Evolutionary conservation across 92 coral and sea anemone genomes (phyloP).

Genomic region (Palythoa caribaeorum): DNA sequence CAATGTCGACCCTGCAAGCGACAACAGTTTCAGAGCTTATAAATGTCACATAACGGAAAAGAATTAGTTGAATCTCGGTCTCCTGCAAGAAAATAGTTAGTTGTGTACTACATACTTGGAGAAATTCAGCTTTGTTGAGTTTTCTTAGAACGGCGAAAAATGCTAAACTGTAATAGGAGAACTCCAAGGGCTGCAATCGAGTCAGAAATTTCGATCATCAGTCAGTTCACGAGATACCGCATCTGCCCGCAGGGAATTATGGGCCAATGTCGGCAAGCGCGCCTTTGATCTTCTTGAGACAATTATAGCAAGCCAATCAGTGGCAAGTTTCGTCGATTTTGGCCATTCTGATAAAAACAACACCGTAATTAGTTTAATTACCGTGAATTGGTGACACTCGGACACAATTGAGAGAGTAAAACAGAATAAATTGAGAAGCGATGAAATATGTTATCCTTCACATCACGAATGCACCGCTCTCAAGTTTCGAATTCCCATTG

Average conservation of each 20-base stretch:
- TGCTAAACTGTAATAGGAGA: constrained; percentile 97
- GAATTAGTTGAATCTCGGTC: neutral
- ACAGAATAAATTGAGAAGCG: constrained; percentile 86
- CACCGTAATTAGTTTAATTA: constrained; percentile 93
- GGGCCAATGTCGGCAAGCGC: constrained; percentile 78
- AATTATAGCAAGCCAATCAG: constrained; percentile 69
- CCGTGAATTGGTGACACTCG: constrained; percentile 99
- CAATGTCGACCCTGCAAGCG: constrained; percentile 47
- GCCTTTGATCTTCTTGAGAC: constrained; percentile 55
- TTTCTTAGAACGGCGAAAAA: constrained; percentile 83
- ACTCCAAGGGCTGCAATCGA: constrained; percentile 74
- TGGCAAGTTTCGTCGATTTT: constrained; percentile 72
- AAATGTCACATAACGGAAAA: constrained; percentile 6
- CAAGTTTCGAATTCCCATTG: constrained; percentile 48
- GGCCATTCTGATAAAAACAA: constrained; percentile 93
- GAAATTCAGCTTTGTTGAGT: constrained; percentile 82
- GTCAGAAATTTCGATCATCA: constrained; percentile 72
- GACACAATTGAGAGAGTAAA: constrained; percentile 93
- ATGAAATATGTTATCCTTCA: constrained; percentile 76
- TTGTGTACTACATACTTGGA: constrained; percentile 83
- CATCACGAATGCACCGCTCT: constrained; percentile 43
- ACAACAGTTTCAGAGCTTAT: constrained; percentile 44
- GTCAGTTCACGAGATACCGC: constrained; percentile 79
- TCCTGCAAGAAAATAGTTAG: constrained; percentile 47
- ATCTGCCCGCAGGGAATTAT: constrained; percentile 75